phyloP scores from a whole-genome alignment of 1,140 invertebrate species.

The Calosoma granatense region DNA sequence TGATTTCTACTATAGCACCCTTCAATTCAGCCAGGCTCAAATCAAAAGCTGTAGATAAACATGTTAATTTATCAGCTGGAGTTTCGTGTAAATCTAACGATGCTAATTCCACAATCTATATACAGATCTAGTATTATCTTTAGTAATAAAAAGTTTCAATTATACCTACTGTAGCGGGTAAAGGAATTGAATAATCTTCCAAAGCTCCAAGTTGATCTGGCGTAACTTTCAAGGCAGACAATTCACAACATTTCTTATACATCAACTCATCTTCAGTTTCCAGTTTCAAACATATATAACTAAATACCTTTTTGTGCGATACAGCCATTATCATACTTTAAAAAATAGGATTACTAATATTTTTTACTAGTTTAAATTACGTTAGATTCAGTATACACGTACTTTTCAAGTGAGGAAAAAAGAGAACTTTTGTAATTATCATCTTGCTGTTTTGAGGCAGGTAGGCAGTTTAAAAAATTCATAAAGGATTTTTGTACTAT shows the following conservation, averaged over 20 bases:
- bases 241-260: not conserved
- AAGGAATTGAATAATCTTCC: constrained; percentile 1
- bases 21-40: not conserved
- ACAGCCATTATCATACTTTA: not conserved
- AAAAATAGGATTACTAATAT: no score
- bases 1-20: not conserved
- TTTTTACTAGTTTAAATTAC: not conserved
- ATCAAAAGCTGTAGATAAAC: not conserved
- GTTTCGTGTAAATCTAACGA: not conserved
- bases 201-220: not conserved
- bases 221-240: not conserved
- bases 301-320: not conserved
- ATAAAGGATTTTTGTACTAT: not conserved
- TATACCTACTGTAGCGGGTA: not conserved
- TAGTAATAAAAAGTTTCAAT: not conserved
- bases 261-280: not conserved
- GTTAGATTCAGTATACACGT: not conserved
- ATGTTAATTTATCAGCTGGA: not conserved
- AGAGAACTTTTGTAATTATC: not conserved
- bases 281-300: not conserved
- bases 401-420: not conserved
- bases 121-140: not conserved
- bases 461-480: not conserved
- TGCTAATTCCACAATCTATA: constrained; percentile 2
- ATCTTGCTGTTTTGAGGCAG: not conserved